Evolutionary conservation across 1,140 invertebrate genomes (phyloP).

Genomic region (Tetramorium parvispinum): DNA sequence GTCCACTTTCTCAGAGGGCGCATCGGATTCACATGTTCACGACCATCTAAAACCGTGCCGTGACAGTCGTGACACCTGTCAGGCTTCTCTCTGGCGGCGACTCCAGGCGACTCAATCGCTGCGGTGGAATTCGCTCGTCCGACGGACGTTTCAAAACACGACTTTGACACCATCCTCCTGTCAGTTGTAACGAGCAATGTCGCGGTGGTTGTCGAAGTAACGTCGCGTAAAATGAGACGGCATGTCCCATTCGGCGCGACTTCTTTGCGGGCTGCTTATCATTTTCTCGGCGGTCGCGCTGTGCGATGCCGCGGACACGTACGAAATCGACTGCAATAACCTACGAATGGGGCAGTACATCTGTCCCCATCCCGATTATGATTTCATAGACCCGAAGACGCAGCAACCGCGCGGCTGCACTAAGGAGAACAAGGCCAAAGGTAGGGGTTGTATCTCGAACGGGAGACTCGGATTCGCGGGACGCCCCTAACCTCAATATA

Average conservation of each 20-base stretch:
- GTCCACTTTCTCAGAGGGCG: too few species aligned
- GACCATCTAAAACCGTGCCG: too few species aligned
- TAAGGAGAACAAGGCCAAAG: slow-evolving; percentile 91
- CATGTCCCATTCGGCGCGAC: slow-evolving; percentile 66
- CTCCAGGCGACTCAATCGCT: too few species aligned
- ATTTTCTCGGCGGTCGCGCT: slow-evolving; percentile 58
- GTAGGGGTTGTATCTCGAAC: slow-evolving; percentile 83
- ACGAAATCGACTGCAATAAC: slow-evolving; percentile 88
- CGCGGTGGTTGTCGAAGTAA: slow-evolving; percentile 47
- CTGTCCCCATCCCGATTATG: slow-evolving; percentile 92
- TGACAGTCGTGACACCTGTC: too few species aligned
- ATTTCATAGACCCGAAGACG: slow-evolving; percentile 95
- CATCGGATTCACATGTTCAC: too few species aligned
- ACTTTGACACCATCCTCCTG: neutral
- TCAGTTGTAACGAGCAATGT: neutral
- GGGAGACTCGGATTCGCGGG: neutral
- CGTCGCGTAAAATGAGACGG: slow-evolving; percentile 72
- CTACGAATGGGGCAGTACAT: slow-evolving; percentile 93
- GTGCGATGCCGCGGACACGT: slow-evolving; percentile 70
- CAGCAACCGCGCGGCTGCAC: slow-evolving; percentile 95
- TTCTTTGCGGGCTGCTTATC: slow-evolving; percentile 65
- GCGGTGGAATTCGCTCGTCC: too few species aligned
- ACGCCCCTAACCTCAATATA: slow-evolving; percentile 6
- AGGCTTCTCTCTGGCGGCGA: too few species aligned
- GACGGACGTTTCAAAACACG: neutral